These are phyloP conservation scores for Drosophila infuscata DNA, from an alignment of 2,888 invertebrate genomes.

Conservation along the genomic window DNA sequence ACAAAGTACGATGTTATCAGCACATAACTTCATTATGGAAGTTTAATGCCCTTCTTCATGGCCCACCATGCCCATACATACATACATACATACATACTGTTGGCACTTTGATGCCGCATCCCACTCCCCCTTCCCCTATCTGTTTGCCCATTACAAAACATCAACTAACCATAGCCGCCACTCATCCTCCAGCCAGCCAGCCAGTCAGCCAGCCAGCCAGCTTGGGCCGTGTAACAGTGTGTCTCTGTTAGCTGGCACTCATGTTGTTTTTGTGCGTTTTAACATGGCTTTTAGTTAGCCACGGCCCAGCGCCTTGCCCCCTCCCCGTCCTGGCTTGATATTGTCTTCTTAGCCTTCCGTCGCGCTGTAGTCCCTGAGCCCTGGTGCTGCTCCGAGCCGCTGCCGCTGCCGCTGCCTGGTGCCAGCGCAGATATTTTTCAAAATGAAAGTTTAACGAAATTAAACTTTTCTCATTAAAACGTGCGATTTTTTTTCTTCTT, in stretches of 20 bases:
- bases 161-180: conserved; percentile 1
- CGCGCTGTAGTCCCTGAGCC: conserved; percentile 9
- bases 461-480: conserved; percentile 85
- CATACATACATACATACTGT: conserved; percentile 29
- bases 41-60: conserved; percentile 55
- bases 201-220: neutral
- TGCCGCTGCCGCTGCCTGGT: conserved; percentile 32
- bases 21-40: conserved; percentile 82
- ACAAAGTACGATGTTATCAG: conserved; percentile 77
- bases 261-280: conserved; percentile 64
- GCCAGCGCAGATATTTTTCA: conserved; percentile 74
- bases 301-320: conserved; percentile 38
- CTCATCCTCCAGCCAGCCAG: neutral
- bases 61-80: neutral
- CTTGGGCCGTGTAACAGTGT: conserved; percentile 15
- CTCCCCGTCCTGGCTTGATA: conserved; percentile 6
- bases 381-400: conserved; percentile 16
- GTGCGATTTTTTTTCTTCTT: conserved; percentile 69
- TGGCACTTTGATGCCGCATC: conserved; percentile 47
- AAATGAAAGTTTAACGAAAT: conserved; percentile 83
- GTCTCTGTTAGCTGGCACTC: conserved; percentile 30
- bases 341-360: conserved; percentile 40
- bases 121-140: neutral
- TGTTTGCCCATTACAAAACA: conserved; percentile 2
- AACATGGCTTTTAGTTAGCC: conserved; percentile 74